These are phyloP conservation scores for Holacanthus passer DNA, from an alignment of 2,113 vertebrate genomes.

Conservation along the genomic window DNA sequence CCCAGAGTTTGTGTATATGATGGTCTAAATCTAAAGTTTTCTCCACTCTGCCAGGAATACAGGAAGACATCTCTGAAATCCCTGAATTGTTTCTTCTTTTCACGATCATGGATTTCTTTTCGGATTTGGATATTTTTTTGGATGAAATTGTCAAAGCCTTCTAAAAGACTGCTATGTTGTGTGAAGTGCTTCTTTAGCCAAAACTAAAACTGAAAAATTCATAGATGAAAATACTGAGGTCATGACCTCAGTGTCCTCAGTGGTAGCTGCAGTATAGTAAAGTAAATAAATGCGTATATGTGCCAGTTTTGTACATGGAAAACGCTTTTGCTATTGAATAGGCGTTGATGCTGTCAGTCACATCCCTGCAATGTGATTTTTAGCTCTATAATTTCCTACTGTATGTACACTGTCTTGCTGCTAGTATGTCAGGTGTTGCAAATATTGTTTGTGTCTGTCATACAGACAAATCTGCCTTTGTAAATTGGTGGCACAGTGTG, in stretches of 20 bases:
- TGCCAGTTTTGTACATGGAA: not conserved
- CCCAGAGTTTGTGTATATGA: not conserved
- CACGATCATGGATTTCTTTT: not conserved
- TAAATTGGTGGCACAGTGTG: constrained; percentile 7
- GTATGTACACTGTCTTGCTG: constrained; percentile 2
- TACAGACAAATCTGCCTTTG: constrained; percentile 20
- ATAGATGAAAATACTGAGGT: not conserved
- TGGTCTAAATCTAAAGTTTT: not conserved
- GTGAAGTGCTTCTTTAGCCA: not conserved
- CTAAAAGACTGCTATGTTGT: not conserved
- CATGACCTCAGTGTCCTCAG: not conserved
- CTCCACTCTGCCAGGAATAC: not conserved
- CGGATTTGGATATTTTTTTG: too few relatives aligned
- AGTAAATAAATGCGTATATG: not conserved
- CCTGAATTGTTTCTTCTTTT: not conserved
- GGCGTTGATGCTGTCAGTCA: constrained; percentile 4
- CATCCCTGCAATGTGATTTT: not conserved
- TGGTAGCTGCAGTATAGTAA: not conserved
- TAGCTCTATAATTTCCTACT: not conserved
- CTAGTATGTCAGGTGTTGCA: not conserved
- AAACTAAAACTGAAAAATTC: not conserved
- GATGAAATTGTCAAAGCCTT: not conserved
- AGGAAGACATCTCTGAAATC: not conserved
- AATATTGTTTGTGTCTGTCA: constrained; percentile 31
- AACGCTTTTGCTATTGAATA: not conserved